Evolutionary conservation across 2,888 invertebrate genomes (phyloP).

Genomic region (Eupeodes luniger): DNA sequence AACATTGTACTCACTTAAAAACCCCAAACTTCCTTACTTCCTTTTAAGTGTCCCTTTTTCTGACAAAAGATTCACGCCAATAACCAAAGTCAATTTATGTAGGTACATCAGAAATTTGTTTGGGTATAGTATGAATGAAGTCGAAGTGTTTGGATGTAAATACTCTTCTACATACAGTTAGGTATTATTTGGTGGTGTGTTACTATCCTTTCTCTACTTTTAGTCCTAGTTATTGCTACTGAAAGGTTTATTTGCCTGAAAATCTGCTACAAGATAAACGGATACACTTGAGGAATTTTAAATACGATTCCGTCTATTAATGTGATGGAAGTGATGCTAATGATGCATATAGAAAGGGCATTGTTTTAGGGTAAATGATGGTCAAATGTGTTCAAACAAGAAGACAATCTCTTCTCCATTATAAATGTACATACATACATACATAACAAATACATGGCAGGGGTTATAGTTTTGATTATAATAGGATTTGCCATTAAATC

Average conservation of each 20-base stretch:
- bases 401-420: neutral
- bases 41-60: slow-evolving; percentile 12
- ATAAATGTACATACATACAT: no score
- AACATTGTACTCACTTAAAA: neutral
- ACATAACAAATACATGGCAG: neutral
- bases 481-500: slow-evolving; percentile 21
- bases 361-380: slow-evolving; percentile 27
- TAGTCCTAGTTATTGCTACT: neutral
- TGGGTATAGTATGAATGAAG: neutral
- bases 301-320: slow-evolving; percentile 28
- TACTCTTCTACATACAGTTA: no score
- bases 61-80: slow-evolving; percentile 15
- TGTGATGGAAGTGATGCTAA: slow-evolving; percentile 30
- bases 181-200: neutral
- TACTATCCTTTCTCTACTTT: neutral
- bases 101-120: neutral
- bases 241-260: neutral
- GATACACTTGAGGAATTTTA: slow-evolving; percentile 44
- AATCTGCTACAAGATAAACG: slow-evolving; percentile 17
- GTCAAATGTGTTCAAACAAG: neutral
- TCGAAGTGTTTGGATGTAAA: neutral
- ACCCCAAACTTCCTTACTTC: neutral
- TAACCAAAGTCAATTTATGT: slow-evolving; percentile 4
- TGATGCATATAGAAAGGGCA: slow-evolving; percentile 33
- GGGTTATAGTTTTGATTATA: slow-evolving; percentile 35